phyloP scores from a whole-genome alignment of 2,888 invertebrate genomes.

The Cylloceria caligata region DNA sequence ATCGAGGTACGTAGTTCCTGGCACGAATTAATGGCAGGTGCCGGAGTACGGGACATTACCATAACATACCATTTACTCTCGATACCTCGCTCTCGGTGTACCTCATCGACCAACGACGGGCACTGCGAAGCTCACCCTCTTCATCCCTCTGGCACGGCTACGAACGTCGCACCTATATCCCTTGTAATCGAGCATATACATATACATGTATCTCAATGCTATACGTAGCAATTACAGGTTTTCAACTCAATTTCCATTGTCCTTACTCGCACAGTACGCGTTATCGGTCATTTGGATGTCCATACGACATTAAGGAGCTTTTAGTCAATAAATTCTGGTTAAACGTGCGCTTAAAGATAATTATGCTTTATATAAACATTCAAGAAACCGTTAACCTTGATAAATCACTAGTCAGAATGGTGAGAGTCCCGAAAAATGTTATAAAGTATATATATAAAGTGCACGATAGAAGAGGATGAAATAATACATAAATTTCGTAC shows the following conservation, averaged over 20 bases:
- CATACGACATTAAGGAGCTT: neutral
- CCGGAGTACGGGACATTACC: slow-evolving; percentile 74
- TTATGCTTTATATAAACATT: too few relatives aligned
- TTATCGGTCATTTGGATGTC: neutral
- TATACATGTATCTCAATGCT: neutral
- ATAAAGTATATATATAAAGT: too few relatives aligned
- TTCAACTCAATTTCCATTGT: neutral
- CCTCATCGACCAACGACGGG: slow-evolving; percentile 48
- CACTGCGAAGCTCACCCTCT: slow-evolving; percentile 40
- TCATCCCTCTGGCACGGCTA: slow-evolving; percentile 7
- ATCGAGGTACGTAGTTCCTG: slow-evolving; percentile 70
- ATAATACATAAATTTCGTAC: too few relatives aligned
- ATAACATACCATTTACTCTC: slow-evolving; percentile 75
- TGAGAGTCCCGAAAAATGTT: too few relatives aligned
- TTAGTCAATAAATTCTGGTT: neutral
- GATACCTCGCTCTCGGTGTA: slow-evolving; percentile 43
- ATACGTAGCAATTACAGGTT: slow-evolving; percentile 8
- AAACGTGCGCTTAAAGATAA: neutral
- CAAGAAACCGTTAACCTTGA: too few relatives aligned
- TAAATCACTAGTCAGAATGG: neutral
- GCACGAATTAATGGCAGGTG: slow-evolving; percentile 76
- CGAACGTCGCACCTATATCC: slow-evolving; percentile 10
- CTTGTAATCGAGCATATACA: neutral
- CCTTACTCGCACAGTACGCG: neutral
- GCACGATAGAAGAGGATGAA: too few relatives aligned